Conservation (phyloP, 2,888 invertebrate species). For the Cecidostiba fungosa region DNA sequence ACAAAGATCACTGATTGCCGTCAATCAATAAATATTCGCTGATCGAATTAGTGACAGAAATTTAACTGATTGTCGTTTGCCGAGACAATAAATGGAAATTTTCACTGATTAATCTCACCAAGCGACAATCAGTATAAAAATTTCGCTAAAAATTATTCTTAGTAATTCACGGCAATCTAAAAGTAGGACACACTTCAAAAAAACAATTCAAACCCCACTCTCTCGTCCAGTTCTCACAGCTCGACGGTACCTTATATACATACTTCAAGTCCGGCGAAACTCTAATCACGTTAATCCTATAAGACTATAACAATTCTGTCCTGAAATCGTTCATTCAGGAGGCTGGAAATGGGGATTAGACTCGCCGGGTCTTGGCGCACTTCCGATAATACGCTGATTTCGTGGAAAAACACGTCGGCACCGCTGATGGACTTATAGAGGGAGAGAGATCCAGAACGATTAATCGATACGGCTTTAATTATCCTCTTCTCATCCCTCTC, state of each 20-base stretch:
- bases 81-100: too few species aligned
- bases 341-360: background rate
- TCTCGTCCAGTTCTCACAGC: background rate
- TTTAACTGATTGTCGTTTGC: too few species aligned
- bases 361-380: background rate
- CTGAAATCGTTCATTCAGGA: conserved; percentile 12
- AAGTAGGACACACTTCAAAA: too few species aligned
- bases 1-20: too few species aligned
- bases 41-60: too few species aligned
- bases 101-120: too few species aligned
- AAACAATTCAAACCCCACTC: background rate
- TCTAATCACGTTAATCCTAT: conserved; percentile 40
- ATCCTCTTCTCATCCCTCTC: background rate
- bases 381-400: conserved; percentile 28
- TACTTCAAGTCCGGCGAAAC: background rate
- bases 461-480: conserved; percentile 31
- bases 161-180: too few species aligned
- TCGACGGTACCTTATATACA: background rate
- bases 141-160: too few species aligned
- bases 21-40: too few species aligned
- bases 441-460: background rate
- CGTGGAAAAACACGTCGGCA: conserved; percentile 8
- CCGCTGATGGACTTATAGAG: conserved; percentile 17
- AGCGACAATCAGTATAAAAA: too few species aligned
- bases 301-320: conserved; percentile 42